Base-by-base conservation (phyloP, 2,797 vertebrate species). In the Hyperoplus immaculatus region DNA sequence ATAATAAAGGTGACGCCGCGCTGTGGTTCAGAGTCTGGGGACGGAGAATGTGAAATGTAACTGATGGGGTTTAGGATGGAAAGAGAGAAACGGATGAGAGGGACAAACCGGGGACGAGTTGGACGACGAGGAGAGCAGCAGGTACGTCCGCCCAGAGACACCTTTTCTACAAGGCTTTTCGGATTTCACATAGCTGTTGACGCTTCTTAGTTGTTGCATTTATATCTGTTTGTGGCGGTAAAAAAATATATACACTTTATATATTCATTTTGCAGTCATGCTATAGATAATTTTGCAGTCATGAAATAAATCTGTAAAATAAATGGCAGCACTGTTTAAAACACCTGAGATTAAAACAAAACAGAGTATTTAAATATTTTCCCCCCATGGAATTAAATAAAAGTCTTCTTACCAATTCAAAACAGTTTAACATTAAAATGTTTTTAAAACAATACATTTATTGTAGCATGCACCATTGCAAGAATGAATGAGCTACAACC, bases 1-100 rank as follows among this genome's bases (percentile, higher is more conserved):
- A 75, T 78, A 89, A 91, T 94, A 83, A 86, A 88, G 84, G 82
- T 69, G 87, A 86, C 87, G 86, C 88, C 84, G 86, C 53, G 89
- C 91, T 75, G 78, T 11, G 68, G 66, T 67, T 72, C 74, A 12
- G 21, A 81, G 77, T 88, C 85, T 82, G 81, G 72, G 64, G 75
- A 77, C 51, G 68, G 62, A 64, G 67, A 63, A 77, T 71, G 61
- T 59, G 62, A 65, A 56, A 78, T 74, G 74, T 74, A 58, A 65
- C 65, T 64, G 76, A 75, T 75, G 75, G 56, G 66, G 68, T 66
- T 75, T 64, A 74, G 60, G 73, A 84, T 76, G 60, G 69, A 63
- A 60, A 74, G 76, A 72, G 36, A 77, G 72, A 79, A 64, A 60
- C 64, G 64, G 73, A 78, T 55, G 45, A 63, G 62, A 78, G 69